Evolutionary conservation across 2,113 vertebrate genomes (phyloP), one percentile per base, ranked within the genome.

Genomic region (Anhinga rufa): DNA sequence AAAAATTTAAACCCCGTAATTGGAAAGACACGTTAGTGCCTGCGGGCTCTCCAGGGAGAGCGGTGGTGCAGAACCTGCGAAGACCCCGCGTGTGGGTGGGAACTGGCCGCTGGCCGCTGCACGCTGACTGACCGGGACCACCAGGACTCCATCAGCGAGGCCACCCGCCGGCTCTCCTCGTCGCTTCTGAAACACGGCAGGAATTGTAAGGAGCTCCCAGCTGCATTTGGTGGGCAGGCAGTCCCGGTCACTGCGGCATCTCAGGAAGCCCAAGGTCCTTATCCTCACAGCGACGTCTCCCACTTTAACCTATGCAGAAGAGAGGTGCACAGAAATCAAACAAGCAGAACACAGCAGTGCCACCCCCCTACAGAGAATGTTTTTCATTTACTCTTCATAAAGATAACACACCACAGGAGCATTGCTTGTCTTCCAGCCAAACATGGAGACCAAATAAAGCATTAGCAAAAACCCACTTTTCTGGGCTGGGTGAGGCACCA

Each of bases 101-200:
- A 29, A 29, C 4, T 2, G 5, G 36, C 60, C 2, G 0, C 4
- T 2, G 5, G 36, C 60, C 2, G 0, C 36, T 55, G 51, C 72
- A 7, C 4, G 0, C 7, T 19, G 48, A 28, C 25, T 34, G 72
- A 62, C 18, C 1, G 3, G 57, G 25, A 40, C 51, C 40, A 68
- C 40, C 19, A 31, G 48, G 42, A 32, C 9, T 14, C 71, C 55
- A 28, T 10, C 88, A 26, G 52, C 5, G 1, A 46, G 58, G 57
- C 28, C 36, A 34, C 54, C 7, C 25, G 10, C 31, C 4, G 0
- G 28, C 36, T 61, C 48, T 61, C 49, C 69, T 83, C 2, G 0
- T 18, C 7, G 1, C 49, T 85, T 72, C 86, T 49, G 60, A 79
- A 70, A 25, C 1, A 0, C 7, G 9, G 28, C 42, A 78, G 75